Evolutionary conservation across 2,113 vertebrate genomes (phyloP).

Genomic region (Labeo rohita): DNA sequence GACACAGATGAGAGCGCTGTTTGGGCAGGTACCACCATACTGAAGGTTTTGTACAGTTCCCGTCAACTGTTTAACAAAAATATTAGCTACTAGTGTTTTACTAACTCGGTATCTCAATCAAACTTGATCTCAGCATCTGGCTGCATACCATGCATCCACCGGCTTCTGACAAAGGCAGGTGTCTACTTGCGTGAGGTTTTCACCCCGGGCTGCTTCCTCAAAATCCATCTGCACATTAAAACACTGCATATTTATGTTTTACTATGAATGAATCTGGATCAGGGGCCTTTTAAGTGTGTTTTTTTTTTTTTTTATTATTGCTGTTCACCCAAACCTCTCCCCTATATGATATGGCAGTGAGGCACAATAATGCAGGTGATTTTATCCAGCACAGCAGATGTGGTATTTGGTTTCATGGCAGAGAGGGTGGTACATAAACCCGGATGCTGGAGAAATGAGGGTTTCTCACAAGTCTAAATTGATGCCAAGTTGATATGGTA

Average conservation of each 20-base stretch:
- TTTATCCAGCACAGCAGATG: slow-evolving; percentile 27
- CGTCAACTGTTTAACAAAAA: not conserved
- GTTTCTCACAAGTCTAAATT: slow-evolving; percentile 32
- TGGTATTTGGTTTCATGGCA: slow-evolving; percentile 33
- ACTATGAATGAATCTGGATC: not conserved
- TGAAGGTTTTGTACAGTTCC: not conserved
- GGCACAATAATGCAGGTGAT: slow-evolving; percentile 43
- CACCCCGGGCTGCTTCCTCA: slow-evolving; percentile 6
- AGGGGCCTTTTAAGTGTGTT: not conserved
- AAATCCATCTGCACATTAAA: slow-evolving; percentile 15
- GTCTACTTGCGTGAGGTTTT: slow-evolving; percentile 42
- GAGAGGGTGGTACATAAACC: not conserved
- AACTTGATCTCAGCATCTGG: slow-evolving; percentile 42
- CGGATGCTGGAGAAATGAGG: slow-evolving; percentile 56
- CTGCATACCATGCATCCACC: slow-evolving; percentile 42
- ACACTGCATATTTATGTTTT: not conserved
- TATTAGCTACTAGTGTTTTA: slow-evolving; percentile 1
- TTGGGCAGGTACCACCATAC: slow-evolving; percentile 6
- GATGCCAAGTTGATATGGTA: not conserved
- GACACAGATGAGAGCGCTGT: not conserved
- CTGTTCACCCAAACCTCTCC: not conserved
- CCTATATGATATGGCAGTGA: slow-evolving; percentile 49
- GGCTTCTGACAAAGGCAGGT: slow-evolving; percentile 48
- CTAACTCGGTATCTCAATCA: not conserved
- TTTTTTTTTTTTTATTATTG: not conserved